Evolutionary conservation across 1,140 invertebrate species (phyloP), one percentile per base, ranked within the genome.

Genomic region (Drosophila truncata): DNA sequence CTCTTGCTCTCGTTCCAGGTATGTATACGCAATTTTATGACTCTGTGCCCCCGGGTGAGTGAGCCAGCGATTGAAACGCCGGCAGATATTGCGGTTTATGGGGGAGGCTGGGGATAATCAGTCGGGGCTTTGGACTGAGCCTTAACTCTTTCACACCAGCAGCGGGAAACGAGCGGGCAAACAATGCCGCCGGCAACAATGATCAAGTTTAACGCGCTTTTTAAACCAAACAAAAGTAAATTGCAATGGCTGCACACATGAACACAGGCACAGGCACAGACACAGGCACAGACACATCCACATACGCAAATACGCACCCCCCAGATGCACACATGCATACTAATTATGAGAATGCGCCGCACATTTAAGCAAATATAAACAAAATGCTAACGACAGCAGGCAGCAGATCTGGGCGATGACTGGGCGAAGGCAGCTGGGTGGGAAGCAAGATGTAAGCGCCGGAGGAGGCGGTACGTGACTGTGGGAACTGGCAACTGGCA

Each of bases 321-420:
- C 42, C 49, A 39, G 35, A 71, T 18, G 59, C 71, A 81, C 58
- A 64, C 77, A 65, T 67, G 69, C 78, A 79, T 79, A 55, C 67
- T 80, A 86, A 87, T 86, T 82, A 80, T 69, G 79, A 71, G 58
- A 71, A 67, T 67, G 52, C 52, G 47, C 61, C 66, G 82, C 73
- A 78, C 72, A 80, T 80, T 80, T 64, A 71, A 84, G 74, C 69
- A 81, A 78, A 87, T 80, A 78, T 80, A 87, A 83, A 80, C 61
- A 87, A 82, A 80, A 80, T 62, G 79, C 59, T 77, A 80, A 87
- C 77, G 82, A 85, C 76, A 60, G 54, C 55, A 71, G 62, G 61
- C 66, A 64, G 61, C 23, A 35, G 39, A 31, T 23, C 31, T 18
- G 25, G 11, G 46, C 14, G 9, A 14, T 23, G 23, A 23, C 16